Evolutionary conservation across 1,140 invertebrate genomes (phyloP).

Genomic region (Episyrphus balteatus): DNA sequence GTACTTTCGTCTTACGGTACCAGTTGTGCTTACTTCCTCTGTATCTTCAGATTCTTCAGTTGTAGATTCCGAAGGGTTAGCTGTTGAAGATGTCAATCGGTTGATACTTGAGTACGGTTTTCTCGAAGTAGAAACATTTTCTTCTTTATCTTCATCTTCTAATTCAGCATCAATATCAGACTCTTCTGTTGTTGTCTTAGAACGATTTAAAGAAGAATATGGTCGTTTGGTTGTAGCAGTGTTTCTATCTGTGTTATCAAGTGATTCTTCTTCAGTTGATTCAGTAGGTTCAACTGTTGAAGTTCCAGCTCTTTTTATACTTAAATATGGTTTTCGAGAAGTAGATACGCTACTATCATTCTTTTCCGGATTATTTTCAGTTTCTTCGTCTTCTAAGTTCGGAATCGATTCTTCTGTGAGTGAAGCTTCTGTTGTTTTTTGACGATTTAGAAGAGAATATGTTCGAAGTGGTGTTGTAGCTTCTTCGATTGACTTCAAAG

Average conservation of each 20-base stretch:
- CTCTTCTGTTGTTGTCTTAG: slow-evolving; percentile 3
- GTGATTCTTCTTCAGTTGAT: neutral
- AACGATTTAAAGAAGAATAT: neutral
- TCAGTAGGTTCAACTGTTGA: neutral
- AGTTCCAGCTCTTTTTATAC: neutral
- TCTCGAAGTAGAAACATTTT: neutral
- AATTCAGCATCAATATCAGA: neutral
- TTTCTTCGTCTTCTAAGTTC: too few relatives aligned
- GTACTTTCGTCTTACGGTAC: too few relatives aligned
- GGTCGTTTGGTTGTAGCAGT: neutral
- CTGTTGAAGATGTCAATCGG: too few relatives aligned
- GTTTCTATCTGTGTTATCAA: neutral
- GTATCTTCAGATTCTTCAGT: neutral
- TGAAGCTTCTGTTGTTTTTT: too few relatives aligned
- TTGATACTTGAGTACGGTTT: too few relatives aligned
- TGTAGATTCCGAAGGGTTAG: neutral
- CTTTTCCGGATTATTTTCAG: too few relatives aligned
- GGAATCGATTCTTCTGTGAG: too few relatives aligned
- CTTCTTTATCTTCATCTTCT: neutral
- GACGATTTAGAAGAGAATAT: too few relatives aligned
- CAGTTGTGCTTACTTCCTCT: neutral
- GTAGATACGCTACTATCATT: too few relatives aligned
- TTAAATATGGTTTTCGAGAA: too few relatives aligned
- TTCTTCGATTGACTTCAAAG: too few relatives aligned
- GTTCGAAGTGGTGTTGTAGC: too few relatives aligned